Conservation (phyloP, 2,113 vertebrate species). For the Leptobrachium leishanense region DNA sequence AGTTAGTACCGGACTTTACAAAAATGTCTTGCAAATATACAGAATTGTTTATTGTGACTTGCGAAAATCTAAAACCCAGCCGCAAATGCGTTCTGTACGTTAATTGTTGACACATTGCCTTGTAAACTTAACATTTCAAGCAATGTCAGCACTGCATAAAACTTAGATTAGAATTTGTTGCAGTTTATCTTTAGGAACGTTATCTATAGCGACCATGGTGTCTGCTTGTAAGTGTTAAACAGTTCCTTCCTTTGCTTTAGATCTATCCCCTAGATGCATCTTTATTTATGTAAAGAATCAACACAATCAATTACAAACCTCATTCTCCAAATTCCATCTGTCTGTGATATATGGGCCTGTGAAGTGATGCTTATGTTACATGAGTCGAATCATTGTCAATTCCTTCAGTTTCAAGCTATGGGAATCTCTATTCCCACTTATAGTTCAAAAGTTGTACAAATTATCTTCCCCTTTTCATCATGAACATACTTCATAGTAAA, state of each 20-base stretch:
- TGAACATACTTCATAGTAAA: slow-evolving; percentile 23
- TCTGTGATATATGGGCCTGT: slow-evolving; percentile 34
- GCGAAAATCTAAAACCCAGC: slow-evolving; percentile 3
- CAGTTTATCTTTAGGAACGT: slow-evolving; percentile 13
- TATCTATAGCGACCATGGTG: slow-evolving; percentile 13
- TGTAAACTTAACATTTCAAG: slow-evolving; percentile 18
- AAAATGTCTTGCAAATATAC: background rate
- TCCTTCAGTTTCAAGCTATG: slow-evolving; percentile 18
- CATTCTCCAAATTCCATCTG: slow-evolving; percentile 45
- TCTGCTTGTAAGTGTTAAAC: slow-evolving; percentile 40
- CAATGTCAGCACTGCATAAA: slow-evolving; percentile 14
- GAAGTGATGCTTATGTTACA: slow-evolving; percentile 47
- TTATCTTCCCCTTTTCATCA: slow-evolving; percentile 36
- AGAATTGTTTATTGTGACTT: slow-evolving; percentile 29
- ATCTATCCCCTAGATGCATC: slow-evolving; percentile 38
- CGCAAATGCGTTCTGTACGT: background rate
- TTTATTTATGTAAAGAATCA: slow-evolving; percentile 48
- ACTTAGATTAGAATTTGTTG: slow-evolving; percentile 17
- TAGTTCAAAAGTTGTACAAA: slow-evolving; percentile 34
- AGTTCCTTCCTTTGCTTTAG: slow-evolving; percentile 42
- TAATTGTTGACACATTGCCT: slow-evolving; percentile 30
- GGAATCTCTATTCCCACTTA: slow-evolving; percentile 20
- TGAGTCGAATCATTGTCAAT: slow-evolving; percentile 34
- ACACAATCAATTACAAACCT: slow-evolving; percentile 41
- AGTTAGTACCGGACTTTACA: background rate